Evolutionary conservation across 2,797 vertebrate genomes (phyloP).

Genomic region (Sebastes flavidus): DNA sequence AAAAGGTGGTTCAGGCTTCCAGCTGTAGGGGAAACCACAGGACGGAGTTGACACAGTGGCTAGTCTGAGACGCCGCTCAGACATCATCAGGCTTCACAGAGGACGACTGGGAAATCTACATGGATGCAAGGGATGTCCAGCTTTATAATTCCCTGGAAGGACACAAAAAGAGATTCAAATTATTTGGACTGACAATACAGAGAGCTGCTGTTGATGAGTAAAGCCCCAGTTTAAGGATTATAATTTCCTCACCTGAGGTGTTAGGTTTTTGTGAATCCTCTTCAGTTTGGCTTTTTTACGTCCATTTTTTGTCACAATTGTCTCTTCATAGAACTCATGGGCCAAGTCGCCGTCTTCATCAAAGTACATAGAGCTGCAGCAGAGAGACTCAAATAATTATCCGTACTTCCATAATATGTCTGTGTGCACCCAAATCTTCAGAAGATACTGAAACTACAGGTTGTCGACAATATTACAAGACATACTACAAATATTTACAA

Average conservation of each 20-base stretch:
- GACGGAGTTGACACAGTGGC: slow-evolving; percentile 73
- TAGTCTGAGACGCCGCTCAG: slow-evolving; percentile 50
- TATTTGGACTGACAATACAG: not conserved
- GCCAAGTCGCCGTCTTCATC: slow-evolving; percentile 96
- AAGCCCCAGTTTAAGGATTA: not conserved
- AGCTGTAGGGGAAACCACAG: slow-evolving; percentile 61
- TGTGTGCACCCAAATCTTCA: not conserved
- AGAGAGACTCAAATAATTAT: not conserved
- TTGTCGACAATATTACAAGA: not conserved
- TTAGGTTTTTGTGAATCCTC: slow-evolving; percentile 93
- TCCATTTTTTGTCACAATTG: slow-evolving; percentile 95
- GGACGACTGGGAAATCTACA: slow-evolving; percentile 95
- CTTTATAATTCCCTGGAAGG: slow-evolving; percentile 90
- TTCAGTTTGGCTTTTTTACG: slow-evolving; percentile 94
- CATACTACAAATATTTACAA: not conserved
- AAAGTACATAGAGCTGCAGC: slow-evolving; percentile 90
- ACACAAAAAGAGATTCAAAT: slow-evolving; percentile 2
- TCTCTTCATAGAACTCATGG: slow-evolving; percentile 96
- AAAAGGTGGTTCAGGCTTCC: slow-evolving; percentile 65
- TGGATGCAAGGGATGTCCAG: slow-evolving; percentile 94
- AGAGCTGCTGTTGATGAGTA: not conserved
- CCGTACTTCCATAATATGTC: not conserved
- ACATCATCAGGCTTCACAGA: slow-evolving; percentile 91
- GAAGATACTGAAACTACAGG: not conserved
- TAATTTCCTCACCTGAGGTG: slow-evolving; percentile 88